A percentile compares a stretch with the other conserved stretches of the same genome.
phyloP scores from a whole-genome alignment of 2,113 vertebrate genomes.

The Oreochromis spilurus region DNA sequence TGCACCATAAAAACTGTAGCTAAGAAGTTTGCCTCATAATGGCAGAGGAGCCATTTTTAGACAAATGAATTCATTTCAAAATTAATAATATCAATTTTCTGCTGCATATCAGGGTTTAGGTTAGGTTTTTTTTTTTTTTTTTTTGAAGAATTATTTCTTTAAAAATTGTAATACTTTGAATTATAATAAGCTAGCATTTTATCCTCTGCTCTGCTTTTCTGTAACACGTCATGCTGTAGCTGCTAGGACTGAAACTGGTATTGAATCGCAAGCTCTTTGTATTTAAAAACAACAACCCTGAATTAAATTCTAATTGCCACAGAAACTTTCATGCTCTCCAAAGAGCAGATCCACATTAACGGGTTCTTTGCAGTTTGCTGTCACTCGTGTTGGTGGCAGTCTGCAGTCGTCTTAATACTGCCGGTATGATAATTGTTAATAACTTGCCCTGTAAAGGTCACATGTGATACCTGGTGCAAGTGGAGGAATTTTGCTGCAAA shows the following conservation, averaged over 20 bases:
- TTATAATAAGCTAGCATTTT: neutral
- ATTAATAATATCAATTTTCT: neutral
- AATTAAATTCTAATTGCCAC: neutral
- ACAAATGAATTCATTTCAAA: neutral
- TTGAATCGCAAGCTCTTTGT: neutral
- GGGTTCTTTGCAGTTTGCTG: neutral
- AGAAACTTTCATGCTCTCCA: neutral
- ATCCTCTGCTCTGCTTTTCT: neutral
- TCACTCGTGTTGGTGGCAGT: neutral
- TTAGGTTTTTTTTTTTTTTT: neutral
- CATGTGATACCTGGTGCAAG: neutral
- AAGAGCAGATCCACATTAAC: neutral
- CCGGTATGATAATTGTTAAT: neutral
- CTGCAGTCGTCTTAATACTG: neutral
- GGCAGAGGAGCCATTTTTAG: neutral
- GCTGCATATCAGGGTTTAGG: neutral
- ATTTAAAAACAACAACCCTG: accelerated
- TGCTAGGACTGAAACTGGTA: accelerated
- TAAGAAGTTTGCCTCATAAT: neutral
- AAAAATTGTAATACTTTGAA: neutral
- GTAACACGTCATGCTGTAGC: neutral
- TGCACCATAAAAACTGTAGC: neutral
- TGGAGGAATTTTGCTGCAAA: neutral
- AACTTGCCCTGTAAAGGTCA: neutral
- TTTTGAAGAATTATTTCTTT: neutral